Conservation (phyloP, 2,888 invertebrate species). For the Idaea biselata region DNA sequence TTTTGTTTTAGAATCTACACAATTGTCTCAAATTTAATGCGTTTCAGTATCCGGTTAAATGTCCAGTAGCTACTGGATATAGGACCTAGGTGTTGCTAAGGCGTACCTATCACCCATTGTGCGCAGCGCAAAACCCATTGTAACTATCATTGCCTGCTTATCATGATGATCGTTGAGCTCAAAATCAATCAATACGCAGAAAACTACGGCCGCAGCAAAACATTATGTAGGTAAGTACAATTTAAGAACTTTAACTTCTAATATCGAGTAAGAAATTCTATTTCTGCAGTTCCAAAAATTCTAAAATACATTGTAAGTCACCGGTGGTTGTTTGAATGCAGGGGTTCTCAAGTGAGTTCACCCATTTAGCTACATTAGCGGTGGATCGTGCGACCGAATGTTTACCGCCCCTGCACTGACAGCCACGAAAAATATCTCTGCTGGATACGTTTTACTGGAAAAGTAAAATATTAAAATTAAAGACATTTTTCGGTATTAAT, state of each 20-base stretch:
- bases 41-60: too few species aligned
- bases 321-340: constrained; percentile 15
- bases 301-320: constrained; percentile 20
- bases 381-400: constrained; percentile 25
- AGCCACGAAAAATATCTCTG: constrained; percentile 7
- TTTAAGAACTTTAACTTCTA: not conserved
- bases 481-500: too few species aligned
- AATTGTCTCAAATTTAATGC: too few species aligned
- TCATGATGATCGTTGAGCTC: too few species aligned
- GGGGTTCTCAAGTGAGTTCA: constrained; percentile 26
- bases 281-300: constrained; percentile 11
- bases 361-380: constrained; percentile 33
- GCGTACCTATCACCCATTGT: too few species aligned
- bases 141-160: too few species aligned
- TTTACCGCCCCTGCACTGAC: constrained; percentile 25
- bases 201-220: too few species aligned
- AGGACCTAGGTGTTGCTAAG: too few species aligned
- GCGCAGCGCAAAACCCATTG: too few species aligned
- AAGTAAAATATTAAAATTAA: not conserved
- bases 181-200: too few species aligned
- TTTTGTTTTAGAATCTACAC: too few species aligned
- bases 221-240: not conserved
- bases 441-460: constrained; percentile 12
- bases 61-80: too few species aligned
- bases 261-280: constrained; percentile 6